These are phyloP conservation scores for Creontiades dilutus DNA, from an alignment of 2,888 invertebrate species.

Conservation along the genomic window DNA sequence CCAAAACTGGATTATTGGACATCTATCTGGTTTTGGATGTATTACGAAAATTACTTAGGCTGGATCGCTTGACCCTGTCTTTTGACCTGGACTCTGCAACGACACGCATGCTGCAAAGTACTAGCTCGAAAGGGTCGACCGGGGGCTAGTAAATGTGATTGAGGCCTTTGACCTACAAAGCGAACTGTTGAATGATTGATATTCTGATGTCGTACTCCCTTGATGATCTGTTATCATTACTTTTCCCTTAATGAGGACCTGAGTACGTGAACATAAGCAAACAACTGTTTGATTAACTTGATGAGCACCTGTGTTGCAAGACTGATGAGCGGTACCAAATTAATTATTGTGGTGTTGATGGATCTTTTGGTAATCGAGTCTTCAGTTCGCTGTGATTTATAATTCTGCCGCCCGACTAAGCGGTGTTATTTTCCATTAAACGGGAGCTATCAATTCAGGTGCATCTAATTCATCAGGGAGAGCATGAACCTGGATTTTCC, in stretches of 20 bases:
- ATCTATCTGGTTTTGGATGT: too few species aligned
- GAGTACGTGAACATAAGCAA: too few species aligned
- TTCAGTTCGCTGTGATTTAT: not conserved
- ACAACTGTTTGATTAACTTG: not conserved
- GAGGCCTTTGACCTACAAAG: not conserved
- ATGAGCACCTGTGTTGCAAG: not conserved
- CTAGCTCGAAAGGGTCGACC: slow-evolving; percentile 18
- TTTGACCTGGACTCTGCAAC: not conserved
- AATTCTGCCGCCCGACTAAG: not conserved
- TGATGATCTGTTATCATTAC: too few species aligned
- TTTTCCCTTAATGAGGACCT: too few species aligned
- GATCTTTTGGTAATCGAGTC: not conserved
- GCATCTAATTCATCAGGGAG: not conserved
- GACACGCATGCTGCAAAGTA: not conserved
- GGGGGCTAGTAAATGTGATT: not conserved
- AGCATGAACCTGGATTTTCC: too few species aligned
- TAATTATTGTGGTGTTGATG: not conserved
- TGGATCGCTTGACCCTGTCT: too few species aligned
- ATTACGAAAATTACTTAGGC: too few species aligned
- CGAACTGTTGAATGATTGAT: not conserved
- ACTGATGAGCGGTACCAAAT: not conserved
- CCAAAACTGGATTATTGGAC: too few species aligned
- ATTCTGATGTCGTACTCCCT: too few species aligned
- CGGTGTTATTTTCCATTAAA: not conserved
- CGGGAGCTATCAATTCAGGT: not conserved